Evolutionary conservation across 2,113 vertebrate species (phyloP).

Genomic region (Eulemur rufifrons): DNA sequence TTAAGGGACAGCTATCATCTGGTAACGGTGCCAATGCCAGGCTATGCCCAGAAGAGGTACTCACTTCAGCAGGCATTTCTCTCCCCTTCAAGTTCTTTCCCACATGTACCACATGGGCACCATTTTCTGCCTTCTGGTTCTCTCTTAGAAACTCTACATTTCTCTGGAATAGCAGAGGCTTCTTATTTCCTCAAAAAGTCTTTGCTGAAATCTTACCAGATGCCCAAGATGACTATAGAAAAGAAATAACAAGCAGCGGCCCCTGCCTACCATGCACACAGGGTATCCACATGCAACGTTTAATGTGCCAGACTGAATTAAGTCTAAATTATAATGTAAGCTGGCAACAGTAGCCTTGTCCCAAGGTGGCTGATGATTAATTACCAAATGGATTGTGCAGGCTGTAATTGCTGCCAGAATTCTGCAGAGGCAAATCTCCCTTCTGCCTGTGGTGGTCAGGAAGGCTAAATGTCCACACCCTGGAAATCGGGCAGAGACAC

Average conservation of each 20-base stretch:
- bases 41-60: neutral
- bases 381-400: neutral
- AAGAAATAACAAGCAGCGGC: neutral
- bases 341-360: neutral
- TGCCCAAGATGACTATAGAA: neutral
- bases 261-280: neutral
- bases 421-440: neutral
- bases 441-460: neutral
- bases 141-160: neutral
- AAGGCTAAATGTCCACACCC: neutral
- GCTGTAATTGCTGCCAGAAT: constrained; percentile 1
- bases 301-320: neutral
- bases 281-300: neutral
- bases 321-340: neutral
- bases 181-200: neutral
- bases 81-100: neutral
- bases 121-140: neutral
- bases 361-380: neutral
- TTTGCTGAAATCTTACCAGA: neutral
- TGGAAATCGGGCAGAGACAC: neutral
- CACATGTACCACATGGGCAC: fast-evolving
- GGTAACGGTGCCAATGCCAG: neutral
- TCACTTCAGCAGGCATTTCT: neutral
- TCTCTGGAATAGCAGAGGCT: neutral
- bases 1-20: neutral